These are phyloP conservation scores for Apocrypta bakeri DNA, from an alignment of 1,140 invertebrate genomes.

Conservation along the genomic window DNA sequence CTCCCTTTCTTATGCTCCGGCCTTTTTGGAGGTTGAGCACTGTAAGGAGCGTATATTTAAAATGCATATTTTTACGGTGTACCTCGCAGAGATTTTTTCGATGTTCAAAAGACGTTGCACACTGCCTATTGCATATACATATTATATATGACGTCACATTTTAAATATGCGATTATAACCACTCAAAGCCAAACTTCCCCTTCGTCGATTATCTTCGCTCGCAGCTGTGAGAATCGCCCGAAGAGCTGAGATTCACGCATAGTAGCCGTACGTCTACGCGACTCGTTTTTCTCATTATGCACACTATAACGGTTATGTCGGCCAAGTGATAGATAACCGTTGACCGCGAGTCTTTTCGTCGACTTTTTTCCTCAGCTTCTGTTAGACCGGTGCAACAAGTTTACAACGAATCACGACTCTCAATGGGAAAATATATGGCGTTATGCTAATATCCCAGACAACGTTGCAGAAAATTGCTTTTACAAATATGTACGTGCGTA, in stretches of 20 bases:
- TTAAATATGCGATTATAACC: too few species aligned
- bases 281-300: slow-evolving; percentile 19
- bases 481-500: too few species aligned
- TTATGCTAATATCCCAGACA: slow-evolving; percentile 40
- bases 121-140: too few species aligned
- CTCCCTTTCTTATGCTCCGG: too few species aligned
- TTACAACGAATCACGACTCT: too few species aligned
- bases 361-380: background rate
- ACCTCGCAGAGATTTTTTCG: too few species aligned
- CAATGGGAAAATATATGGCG: too few species aligned
- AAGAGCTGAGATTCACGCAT: background rate
- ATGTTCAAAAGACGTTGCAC: too few species aligned
- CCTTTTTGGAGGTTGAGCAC: too few species aligned
- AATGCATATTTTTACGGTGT: too few species aligned
- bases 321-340: slow-evolving; percentile 26
- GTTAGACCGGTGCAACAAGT: slow-evolving; percentile 29
- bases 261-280: background rate
- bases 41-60: background rate
- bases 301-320: background rate
- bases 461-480: too few species aligned
- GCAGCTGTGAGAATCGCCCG: slow-evolving; percentile 1
- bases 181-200: background rate
- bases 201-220: slow-evolving; percentile 30
- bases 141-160: too few species aligned
- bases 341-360: slow-evolving; percentile 9